phyloP scores from a whole-genome alignment of 1,140 invertebrate species.

The Polyergus mexicanus region DNA sequence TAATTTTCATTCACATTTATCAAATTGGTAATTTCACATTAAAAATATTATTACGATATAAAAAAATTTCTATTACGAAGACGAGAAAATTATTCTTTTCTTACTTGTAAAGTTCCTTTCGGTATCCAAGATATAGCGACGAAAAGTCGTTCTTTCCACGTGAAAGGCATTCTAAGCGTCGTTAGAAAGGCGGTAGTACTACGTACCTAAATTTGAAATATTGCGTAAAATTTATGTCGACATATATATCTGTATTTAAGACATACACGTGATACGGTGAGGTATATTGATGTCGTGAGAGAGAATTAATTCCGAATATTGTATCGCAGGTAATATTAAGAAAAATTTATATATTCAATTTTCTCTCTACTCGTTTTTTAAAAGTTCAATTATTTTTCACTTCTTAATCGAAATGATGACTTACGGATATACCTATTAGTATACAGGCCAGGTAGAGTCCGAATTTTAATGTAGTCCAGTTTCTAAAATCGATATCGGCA shows the following conservation, averaged over 20 bases:
- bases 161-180: slow-evolving; percentile 74
- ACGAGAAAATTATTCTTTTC: not conserved
- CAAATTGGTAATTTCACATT: not conserved
- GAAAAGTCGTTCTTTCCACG: slow-evolving; percentile 80
- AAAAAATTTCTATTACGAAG: too few species aligned
- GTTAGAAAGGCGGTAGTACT: slow-evolving; percentile 68
- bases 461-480: slow-evolving; percentile 78
- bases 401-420: slow-evolving; percentile 21
- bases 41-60: too few species aligned
- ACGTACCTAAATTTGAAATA: slow-evolving; percentile 72
- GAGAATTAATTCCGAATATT: slow-evolving; percentile 10
- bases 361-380: not conserved
- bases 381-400: not conserved
- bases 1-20: slow-evolving; percentile 47
- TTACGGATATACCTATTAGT: slow-evolving; percentile 78
- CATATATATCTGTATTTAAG: not conserved
- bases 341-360: slow-evolving; percentile 11
- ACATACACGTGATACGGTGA: not conserved
- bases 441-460: slow-evolving; percentile 76
- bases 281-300: not conserved
- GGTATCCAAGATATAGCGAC: slow-evolving; percentile 81
- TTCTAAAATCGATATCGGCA: slow-evolving; percentile 79
- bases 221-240: not conserved
- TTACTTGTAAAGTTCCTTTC: slow-evolving; percentile 83
- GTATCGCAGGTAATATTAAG: slow-evolving; percentile 3